phyloP scores from a whole-genome alignment of 2,797 vertebrate species.

The Pantherophis vulpinus region DNA sequence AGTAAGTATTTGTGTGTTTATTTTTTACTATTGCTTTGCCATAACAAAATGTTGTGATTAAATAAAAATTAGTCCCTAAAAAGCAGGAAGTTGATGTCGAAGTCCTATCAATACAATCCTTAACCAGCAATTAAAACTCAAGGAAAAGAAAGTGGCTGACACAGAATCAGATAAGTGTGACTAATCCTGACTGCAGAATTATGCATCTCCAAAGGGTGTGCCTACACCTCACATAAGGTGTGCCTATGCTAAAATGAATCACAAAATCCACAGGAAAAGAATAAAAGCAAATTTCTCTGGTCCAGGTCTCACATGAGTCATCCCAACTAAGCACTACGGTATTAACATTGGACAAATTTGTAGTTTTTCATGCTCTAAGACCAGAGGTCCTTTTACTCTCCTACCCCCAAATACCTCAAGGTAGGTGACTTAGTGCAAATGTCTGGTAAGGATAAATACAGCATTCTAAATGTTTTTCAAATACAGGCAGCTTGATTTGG shows the following conservation, averaged over 20 bases:
- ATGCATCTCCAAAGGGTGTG: background rate
- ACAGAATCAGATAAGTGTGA: accelerated
- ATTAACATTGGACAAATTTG: background rate
- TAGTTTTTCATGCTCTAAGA: background rate
- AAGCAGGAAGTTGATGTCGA: background rate
- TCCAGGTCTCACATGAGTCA: background rate
- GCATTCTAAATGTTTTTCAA: background rate
- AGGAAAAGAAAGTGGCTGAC: background rate
- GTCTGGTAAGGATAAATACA: background rate
- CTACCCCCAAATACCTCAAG: background rate
- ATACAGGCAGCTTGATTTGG: background rate
- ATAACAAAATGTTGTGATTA: background rate
- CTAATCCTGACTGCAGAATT: background rate
- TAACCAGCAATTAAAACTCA: background rate
- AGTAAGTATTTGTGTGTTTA: background rate
- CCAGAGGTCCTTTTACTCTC: background rate
- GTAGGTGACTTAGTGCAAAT: background rate
- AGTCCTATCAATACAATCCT: background rate
- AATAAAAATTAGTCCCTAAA: background rate
- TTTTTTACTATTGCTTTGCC: background rate
- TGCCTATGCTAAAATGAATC: slow-evolving; percentile 14
- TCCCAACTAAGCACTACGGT: background rate
- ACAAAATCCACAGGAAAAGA: background rate
- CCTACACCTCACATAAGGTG: background rate
- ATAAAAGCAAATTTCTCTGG: background rate